Base-by-base conservation (phyloP, 2,113 vertebrate genomes). In the Pachyramphus minor region DNA sequence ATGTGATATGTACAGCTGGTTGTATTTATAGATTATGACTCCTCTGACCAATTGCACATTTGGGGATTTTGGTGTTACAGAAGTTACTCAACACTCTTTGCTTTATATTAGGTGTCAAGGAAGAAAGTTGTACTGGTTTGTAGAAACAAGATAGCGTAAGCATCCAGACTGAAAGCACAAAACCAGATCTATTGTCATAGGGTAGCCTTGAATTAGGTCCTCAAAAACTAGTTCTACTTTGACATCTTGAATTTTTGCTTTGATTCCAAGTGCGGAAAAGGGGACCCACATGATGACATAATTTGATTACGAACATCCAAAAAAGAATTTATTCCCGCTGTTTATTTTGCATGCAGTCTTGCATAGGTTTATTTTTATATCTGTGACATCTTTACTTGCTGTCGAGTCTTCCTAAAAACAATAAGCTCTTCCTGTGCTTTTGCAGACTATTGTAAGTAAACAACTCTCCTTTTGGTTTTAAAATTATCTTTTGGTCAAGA, bases 371-470 rank as follows among this genome's bases (percentile, higher is more conserved):
- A 62, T 96, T 93, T 94, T 95, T 91, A 21, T 80, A 55, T 59
- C 78, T 50, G 45, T 71, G 74, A 85, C 44, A 93, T 62, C 45
- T 93, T 93, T 73, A 76, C 73, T 94, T 85, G 67, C 23, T 85
- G 14, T 67, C 83, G 10, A 24, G 16, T 63, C 42, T 87, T 89
- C 62, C 55, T 73, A 86, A 78, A 96, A 89, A 94, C 79, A 95
- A 88, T 89, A 80, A 94, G 45, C 3, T 5, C 25, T 94, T 97
- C 95, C 94, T 94, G 93, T 90, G 33, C 4, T 74, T 94, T 64
- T 80, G 22, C 24, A 67, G 47, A 74, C 53, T 67, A 62, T 73
- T 95, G 49, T 69, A 94, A 91, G 74, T 52, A 88, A 95, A 91
- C 44, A 82, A 76, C 53, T 83, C 33, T 77, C 58, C 55, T 94